Evolutionary conservation across 2,797 vertebrate species (phyloP).

Genomic region (Phoeniculus purpureus): DNA sequence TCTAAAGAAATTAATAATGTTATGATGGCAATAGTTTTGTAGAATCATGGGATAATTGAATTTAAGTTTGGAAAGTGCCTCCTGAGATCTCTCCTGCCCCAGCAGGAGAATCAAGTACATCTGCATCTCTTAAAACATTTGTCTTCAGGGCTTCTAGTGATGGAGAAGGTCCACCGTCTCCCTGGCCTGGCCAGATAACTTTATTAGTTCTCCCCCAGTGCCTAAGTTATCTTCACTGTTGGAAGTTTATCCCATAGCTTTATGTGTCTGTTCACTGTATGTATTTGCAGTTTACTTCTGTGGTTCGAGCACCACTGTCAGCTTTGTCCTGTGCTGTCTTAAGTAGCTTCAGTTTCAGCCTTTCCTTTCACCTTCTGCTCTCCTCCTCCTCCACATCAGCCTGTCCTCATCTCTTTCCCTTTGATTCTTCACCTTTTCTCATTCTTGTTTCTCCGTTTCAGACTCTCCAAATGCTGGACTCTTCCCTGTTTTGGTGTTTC

Average conservation of each 20-base stretch:
- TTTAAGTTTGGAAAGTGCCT: neutral
- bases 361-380: neutral
- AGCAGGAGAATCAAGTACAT: neutral
- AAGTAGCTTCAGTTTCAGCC: neutral
- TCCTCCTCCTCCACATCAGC: neutral
- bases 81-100: neutral
- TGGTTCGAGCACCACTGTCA: neutral
- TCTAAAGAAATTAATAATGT: neutral
- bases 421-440: neutral
- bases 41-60: neutral
- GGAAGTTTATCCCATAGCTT: neutral
- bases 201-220: neutral
- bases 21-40: neutral
- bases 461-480: neutral
- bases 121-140: neutral
- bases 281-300: neutral
- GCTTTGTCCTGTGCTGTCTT: neutral
- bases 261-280: neutral
- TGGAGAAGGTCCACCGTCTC: neutral
- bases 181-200: neutral
- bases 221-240: neutral
- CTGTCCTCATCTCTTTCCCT: neutral
- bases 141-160: neutral
- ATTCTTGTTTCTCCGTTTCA: neutral
- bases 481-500: neutral